A percentile compares a stretch with the other conserved stretches of the same genome.
Conservation (phyloP, 2,113 vertebrate species). For the Mungos mungo region DNA sequence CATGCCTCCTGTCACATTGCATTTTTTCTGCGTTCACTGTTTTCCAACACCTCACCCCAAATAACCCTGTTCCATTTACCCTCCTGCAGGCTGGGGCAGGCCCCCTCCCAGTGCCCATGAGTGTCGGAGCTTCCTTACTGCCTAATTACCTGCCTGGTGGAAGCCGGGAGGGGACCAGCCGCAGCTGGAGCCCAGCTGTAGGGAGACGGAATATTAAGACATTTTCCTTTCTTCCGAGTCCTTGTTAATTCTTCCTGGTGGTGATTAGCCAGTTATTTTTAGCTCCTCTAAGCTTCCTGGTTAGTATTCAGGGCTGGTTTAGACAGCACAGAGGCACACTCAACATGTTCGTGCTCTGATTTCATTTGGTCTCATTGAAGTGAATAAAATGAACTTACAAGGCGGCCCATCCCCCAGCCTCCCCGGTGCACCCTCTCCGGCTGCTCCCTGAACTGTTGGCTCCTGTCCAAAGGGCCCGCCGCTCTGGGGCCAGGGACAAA, state of each 20-base stretch:
- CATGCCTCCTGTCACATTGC: neutral
- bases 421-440: neutral
- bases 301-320: slow-evolving; percentile 67
- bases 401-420: neutral
- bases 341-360: neutral
- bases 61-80: neutral
- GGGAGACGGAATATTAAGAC: slow-evolving; percentile 65
- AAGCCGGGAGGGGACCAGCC: slow-evolving; percentile 4
- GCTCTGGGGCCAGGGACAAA: neutral
- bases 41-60: neutral
- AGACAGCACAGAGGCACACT: neutral
- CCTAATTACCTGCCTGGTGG: slow-evolving; percentile 50
- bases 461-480: neutral
- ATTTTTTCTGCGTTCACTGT: neutral
- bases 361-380: neutral
- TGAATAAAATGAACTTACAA: neutral
- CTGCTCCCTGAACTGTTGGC: neutral
- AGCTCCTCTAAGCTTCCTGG: slow-evolving; percentile 58
- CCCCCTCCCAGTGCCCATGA: neutral
- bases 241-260: slow-evolving; percentile 66
- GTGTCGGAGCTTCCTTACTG: neutral
- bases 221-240: slow-evolving; percentile 64
- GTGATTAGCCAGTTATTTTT: slow-evolving; percentile 77
- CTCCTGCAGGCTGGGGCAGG: neutral
- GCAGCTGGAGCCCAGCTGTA: slow-evolving; percentile 65